Percentiles rank a stretch among this genome's conserved stretches.
Evolutionary conservation across 2,797 vertebrate species (phyloP).

Genomic region (Holocentrus rufus): DNA sequence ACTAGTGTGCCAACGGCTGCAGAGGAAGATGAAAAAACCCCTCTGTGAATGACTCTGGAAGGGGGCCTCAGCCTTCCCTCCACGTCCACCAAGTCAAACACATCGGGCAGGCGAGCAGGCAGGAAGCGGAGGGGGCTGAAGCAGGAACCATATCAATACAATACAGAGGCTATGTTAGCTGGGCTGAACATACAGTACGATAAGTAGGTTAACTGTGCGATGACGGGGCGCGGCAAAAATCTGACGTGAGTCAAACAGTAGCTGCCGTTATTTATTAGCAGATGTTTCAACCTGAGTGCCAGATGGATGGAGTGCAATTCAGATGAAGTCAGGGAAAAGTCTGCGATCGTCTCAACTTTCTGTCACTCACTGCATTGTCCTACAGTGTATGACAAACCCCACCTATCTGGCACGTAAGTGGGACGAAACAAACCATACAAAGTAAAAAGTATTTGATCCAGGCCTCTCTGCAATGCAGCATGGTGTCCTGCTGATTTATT

Average conservation of each 20-base stretch:
- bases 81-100: constrained; percentile 49
- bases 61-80: constrained; percentile 38
- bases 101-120: constrained; percentile 15
- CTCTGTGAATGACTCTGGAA: constrained; percentile 32
- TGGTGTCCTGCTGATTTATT: constrained; percentile 13
- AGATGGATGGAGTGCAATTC: background rate
- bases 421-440: background rate
- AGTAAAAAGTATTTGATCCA: background rate
- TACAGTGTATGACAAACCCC: background rate
- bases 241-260: constrained; percentile 10
- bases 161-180: constrained; percentile 22
- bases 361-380: too few relatives aligned
- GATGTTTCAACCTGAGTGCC: background rate
- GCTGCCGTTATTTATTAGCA: background rate
- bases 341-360: background rate
- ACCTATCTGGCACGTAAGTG: constrained; percentile 9
- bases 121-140: constrained; percentile 6
- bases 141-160: constrained; percentile 32
- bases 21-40: constrained; percentile 42
- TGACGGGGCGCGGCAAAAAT: background rate
- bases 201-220: constrained; percentile 26
- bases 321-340: background rate
- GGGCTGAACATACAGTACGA: constrained; percentile 19
- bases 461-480: constrained; percentile 8
- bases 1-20: constrained; percentile 20